These are phyloP conservation scores for Campoletis sonorensis DNA, from an alignment of 1,140 invertebrate species.

Conservation along the genomic window DNA sequence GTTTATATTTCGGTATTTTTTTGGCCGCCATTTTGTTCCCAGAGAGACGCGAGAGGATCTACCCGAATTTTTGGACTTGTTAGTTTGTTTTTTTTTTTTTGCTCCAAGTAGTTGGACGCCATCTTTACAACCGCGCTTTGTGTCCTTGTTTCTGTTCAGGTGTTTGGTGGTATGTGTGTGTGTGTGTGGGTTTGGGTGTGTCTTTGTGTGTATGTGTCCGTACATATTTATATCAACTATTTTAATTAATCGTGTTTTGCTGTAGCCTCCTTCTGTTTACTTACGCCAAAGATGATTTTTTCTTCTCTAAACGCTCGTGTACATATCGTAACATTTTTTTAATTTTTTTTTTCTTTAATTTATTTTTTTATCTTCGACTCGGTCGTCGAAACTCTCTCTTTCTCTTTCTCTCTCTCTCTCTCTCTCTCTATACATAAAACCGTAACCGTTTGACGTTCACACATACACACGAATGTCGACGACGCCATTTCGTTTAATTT, in stretches of 20 bases:
- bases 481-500: background rate
- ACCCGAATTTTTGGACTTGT: background rate
- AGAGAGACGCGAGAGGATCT: background rate
- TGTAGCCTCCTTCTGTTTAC: background rate
- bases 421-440: slow-evolving; percentile 29
- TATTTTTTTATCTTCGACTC: background rate
- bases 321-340: background rate
- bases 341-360: background rate
- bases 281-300: background rate
- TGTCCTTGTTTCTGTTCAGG: background rate
- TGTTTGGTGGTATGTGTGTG: background rate
- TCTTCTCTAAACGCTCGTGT: background rate
- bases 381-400: background rate
- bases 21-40: slow-evolving; percentile 19
- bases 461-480: slow-evolving; percentile 13
- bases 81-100: no score
- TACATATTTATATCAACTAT: slow-evolving; percentile 11
- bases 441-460: background rate
- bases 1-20: background rate
- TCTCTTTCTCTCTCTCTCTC: background rate
- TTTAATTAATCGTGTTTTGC: slow-evolving; percentile 5
- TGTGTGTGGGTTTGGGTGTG: background rate
- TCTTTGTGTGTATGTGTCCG: background rate
- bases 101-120: background rate
- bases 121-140: background rate